These are phyloP conservation scores for Cryptotermes secundus DNA, from an alignment of 1,140 invertebrate genomes.

Conservation along the genomic window DNA sequence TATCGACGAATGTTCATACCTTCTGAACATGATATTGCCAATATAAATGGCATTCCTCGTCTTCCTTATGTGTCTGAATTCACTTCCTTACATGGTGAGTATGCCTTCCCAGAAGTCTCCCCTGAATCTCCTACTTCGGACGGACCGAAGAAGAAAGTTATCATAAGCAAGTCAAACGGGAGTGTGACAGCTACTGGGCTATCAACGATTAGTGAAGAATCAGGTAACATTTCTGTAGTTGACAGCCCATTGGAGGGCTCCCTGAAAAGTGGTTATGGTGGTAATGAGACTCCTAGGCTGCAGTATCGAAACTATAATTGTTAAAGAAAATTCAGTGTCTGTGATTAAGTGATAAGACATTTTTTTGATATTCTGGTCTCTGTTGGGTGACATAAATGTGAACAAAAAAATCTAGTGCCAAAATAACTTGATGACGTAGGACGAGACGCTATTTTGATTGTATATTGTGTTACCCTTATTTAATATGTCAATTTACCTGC, in stretches of 20 bases:
- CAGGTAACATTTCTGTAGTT: conserved; percentile 27
- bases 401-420: neutral
- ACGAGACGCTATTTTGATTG: neutral
- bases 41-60: conserved; percentile 1
- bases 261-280: conserved; percentile 10
- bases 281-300: neutral
- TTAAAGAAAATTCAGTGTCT: neutral
- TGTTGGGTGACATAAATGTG: neutral
- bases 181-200: conserved; percentile 21
- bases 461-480: too few relatives aligned
- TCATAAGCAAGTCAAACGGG: neutral
- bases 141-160: neutral
- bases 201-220: conserved; percentile 35
- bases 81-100: conserved; percentile 27
- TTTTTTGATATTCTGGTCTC: neutral
- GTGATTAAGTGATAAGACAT: neutral
- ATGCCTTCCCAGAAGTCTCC: conserved; percentile 21
- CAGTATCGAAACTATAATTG: neutral
- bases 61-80: conserved; percentile 26
- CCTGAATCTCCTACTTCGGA: neutral
- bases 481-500: too few relatives aligned
- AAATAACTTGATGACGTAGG: neutral
- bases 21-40: neutral
- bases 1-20: conserved; percentile 35
- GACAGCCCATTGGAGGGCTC: conserved; percentile 29